Evolutionary conservation across 30 jellyfish, hydroid and myxozoan species (phyloP).

Genomic region (Aurelia aurita): DNA sequence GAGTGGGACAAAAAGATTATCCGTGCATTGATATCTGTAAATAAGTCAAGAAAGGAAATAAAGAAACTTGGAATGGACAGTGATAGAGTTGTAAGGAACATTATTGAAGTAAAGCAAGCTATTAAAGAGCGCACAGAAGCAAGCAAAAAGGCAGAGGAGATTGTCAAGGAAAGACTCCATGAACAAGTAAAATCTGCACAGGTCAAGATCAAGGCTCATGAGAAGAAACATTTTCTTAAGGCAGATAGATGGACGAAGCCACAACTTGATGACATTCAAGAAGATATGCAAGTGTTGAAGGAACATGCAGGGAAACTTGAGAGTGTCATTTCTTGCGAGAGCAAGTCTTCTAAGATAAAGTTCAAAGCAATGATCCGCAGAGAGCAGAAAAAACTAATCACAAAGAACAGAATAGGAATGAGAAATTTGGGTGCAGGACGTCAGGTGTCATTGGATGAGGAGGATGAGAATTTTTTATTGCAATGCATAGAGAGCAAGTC

Average conservation of each 20-base stretch:
- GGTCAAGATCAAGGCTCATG: slow-evolving; percentile 2
- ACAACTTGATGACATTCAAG: slow-evolving; percentile 26
- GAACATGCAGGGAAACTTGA: slow-evolving; percentile 19
- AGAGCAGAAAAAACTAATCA: slow-evolving; percentile 7
- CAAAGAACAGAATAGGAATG: slow-evolving; percentile 20
- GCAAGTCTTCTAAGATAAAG: slow-evolving; percentile 22
- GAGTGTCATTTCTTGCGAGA: slow-evolving; percentile 15
- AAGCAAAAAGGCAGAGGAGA: neutral
- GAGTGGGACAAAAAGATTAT: slow-evolving; percentile 32
- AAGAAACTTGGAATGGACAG: slow-evolving; percentile 11
- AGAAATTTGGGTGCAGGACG: slow-evolving; percentile 9
- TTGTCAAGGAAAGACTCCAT: neutral
- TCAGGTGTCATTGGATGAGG: slow-evolving; percentile 9
- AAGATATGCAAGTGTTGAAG: slow-evolving; percentile 19
- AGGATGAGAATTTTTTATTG: slow-evolving; percentile 13
- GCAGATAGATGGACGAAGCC: slow-evolving; percentile 23
- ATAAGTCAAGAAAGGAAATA: neutral
- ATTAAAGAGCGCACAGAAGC: slow-evolving; percentile 27
- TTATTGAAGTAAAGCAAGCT: neutral
- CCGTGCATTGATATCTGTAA: neutral
- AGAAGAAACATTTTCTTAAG: neutral
- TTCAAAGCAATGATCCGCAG: slow-evolving; percentile 28
- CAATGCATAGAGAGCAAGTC: slow-evolving; percentile 27
- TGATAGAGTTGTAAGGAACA: slow-evolving; percentile 1
- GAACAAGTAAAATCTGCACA: neutral